Conservation (phyloP, 2,113 vertebrate genomes). For the Sorex araneus region DNA sequence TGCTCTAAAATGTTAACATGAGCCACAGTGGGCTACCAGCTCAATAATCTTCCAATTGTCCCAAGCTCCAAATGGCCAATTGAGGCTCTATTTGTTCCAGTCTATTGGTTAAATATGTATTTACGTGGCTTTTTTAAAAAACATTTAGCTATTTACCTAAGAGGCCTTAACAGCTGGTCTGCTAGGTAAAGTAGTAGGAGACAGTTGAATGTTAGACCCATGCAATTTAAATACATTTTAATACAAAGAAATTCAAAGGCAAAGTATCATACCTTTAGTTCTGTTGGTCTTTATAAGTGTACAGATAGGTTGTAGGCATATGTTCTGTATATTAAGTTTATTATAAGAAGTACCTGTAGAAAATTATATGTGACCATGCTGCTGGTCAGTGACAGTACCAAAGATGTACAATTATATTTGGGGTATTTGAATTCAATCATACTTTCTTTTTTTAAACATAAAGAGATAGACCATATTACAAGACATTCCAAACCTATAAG, state of each 20-base stretch:
- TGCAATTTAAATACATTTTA: conserved; percentile 83
- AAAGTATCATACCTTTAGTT: conserved; percentile 81
- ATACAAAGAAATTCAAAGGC: conserved; percentile 78
- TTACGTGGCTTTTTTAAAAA: conserved; percentile 80
- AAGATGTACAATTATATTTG: conserved; percentile 45
- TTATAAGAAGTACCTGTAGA: conserved; percentile 35
- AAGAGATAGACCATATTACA: background rate
- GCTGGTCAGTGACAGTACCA: background rate
- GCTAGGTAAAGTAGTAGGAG: conserved; percentile 83
- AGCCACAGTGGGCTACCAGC: conserved; percentile 72
- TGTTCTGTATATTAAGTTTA: conserved; percentile 64
- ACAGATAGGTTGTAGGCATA: conserved; percentile 76
- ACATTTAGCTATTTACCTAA: conserved; percentile 87
- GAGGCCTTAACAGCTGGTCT: conserved; percentile 85
- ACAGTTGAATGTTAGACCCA: conserved; percentile 79
- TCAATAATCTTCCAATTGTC: conserved; percentile 85
- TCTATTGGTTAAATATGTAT: conserved; percentile 86
- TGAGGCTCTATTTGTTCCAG: conserved; percentile 82
- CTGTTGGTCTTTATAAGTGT: conserved; percentile 58
- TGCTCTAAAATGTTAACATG: conserved; percentile 72
- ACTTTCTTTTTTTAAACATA: too few relatives aligned
- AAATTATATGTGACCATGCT: conserved; percentile 37
- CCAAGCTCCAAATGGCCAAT: conserved; percentile 78
- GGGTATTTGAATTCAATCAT: conserved; percentile 13
- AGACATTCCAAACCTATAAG: conserved; percentile 17